A percentile compares a stretch with the other conserved stretches of the same genome.
Evolutionary conservation across 53 echinoderm and acorn worm genomes (phyloP).

Genomic region (Apostichopus leukothele): DNA sequence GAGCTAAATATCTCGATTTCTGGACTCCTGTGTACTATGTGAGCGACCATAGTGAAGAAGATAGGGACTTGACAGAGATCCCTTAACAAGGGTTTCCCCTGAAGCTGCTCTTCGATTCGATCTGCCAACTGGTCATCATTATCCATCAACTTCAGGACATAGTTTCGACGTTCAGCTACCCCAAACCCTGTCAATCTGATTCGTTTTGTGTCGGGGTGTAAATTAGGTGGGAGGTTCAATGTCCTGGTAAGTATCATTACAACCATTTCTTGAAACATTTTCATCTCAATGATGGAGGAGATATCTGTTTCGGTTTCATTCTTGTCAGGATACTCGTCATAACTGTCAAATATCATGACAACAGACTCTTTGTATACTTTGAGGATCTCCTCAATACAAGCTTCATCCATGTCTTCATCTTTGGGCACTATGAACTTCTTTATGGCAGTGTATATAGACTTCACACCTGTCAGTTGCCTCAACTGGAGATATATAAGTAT

Average conservation of each 20-base stretch:
- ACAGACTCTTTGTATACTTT: not conserved
- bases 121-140: not conserved
- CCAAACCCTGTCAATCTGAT: not conserved
- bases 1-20: not conserved
- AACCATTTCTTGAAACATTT: not conserved
- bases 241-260: not conserved
- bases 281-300: not conserved
- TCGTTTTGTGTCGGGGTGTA: not conserved
- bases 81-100: not conserved
- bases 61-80: not conserved
- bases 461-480: not conserved
- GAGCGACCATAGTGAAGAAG: not conserved
- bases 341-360: not conserved
- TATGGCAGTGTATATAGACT: not conserved
- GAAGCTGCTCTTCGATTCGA: not conserved
- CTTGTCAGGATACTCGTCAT: slow-evolving; percentile 21
- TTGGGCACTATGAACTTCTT: not conserved
- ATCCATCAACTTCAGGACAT: not conserved
- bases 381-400: not conserved
- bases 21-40: not conserved
- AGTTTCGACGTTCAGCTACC: not conserved
- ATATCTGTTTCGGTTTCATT: not conserved
- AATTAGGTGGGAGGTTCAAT: not conserved
- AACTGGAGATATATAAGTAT: not conserved
- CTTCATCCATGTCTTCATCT: not conserved